phyloP scores from a whole-genome alignment of 2,888 invertebrate genomes.

The Parnassius apollo region DNA sequence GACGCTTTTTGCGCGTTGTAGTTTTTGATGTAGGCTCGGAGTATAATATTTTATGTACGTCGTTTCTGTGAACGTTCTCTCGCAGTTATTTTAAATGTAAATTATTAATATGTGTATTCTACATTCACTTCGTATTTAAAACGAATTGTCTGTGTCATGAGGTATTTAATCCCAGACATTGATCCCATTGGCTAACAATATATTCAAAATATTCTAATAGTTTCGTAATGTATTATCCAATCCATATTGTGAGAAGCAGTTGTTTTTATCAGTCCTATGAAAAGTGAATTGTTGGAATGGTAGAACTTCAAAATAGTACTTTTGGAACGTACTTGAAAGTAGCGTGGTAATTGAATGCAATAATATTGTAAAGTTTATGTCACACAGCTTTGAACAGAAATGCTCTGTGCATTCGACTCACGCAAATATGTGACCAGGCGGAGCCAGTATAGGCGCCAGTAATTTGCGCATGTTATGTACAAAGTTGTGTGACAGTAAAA shows the following conservation, averaged over 20 bases:
- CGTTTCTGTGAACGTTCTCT: slow-evolving; percentile 65
- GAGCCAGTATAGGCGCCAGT: slow-evolving; percentile 4
- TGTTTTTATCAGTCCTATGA: slow-evolving; percentile 24
- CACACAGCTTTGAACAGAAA: slow-evolving; percentile 46
- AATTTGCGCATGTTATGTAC: slow-evolving; percentile 34
- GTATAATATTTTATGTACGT: slow-evolving; percentile 64
- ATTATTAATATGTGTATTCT: slow-evolving; percentile 62
- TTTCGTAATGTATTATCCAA: slow-evolving; percentile 9
- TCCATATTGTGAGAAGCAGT: slow-evolving; percentile 7
- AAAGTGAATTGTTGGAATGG: slow-evolving; percentile 29
- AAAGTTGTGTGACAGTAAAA: slow-evolving; percentile 48
- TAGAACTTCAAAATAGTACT: slow-evolving; percentile 61
- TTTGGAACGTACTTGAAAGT: slow-evolving; percentile 69
- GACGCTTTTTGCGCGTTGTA: slow-evolving; percentile 78
- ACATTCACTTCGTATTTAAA: slow-evolving; percentile 58
- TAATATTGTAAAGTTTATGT: slow-evolving; percentile 53
- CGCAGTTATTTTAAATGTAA: slow-evolving; percentile 70
- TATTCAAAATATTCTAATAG: slow-evolving; percentile 14
- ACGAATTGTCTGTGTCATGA: slow-evolving; percentile 55
- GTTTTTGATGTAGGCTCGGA: slow-evolving; percentile 67
- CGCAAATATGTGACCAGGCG: not conserved
- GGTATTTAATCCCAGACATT: slow-evolving; percentile 40
- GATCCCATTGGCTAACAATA: slow-evolving; percentile 22
- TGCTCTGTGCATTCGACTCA: slow-evolving; percentile 15
- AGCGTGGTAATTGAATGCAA: slow-evolving; percentile 73